Evolutionary conservation across 2,888 invertebrate genomes (phyloP).

Genomic region (Lypha dubia): DNA sequence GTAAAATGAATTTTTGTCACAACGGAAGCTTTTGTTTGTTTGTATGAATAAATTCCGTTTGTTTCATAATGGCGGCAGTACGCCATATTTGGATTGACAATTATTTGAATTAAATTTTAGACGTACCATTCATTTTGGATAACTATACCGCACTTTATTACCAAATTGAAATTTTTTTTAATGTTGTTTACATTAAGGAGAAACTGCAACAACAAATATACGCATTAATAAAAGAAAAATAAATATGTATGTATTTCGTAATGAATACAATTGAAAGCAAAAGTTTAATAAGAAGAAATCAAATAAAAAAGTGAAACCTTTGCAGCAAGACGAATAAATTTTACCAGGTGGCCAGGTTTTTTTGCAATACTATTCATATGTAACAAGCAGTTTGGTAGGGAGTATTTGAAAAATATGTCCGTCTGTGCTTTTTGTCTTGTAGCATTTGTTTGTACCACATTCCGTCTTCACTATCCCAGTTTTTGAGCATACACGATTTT

Average conservation of each 20-base stretch:
- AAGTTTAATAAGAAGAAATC: constrained; percentile 1
- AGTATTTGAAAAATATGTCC: too few relatives aligned
- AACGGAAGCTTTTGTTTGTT: constrained; percentile 59
- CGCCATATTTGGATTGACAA: constrained; percentile 42
- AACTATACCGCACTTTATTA: constrained; percentile 38
- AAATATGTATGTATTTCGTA: constrained; percentile 28
- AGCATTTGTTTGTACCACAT: too few relatives aligned
- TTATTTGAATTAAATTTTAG: constrained; percentile 55
- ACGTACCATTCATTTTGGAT: constrained; percentile 48
- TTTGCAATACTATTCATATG: too few relatives aligned
- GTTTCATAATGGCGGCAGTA: constrained; percentile 11
- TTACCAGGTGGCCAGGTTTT: too few relatives aligned
- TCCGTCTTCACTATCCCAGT: too few relatives aligned
- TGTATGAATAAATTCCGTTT: too few relatives aligned
- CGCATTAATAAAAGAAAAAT: constrained; percentile 9
- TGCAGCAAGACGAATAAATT: too few relatives aligned
- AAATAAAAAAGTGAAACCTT: not conserved
- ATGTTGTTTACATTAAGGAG: constrained; percentile 11
- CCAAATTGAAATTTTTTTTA: not conserved
- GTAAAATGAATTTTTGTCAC: constrained; percentile 30
- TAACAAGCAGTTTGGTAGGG: too few relatives aligned
- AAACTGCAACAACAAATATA: constrained; percentile 28
- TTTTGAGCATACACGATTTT: too few relatives aligned
- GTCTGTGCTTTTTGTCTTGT: too few relatives aligned
- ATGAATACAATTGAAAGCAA: constrained; percentile 23